phyloP scores from a whole-genome alignment of 2,888 invertebrate genomes.

The Cremastinae sp. region DNA sequence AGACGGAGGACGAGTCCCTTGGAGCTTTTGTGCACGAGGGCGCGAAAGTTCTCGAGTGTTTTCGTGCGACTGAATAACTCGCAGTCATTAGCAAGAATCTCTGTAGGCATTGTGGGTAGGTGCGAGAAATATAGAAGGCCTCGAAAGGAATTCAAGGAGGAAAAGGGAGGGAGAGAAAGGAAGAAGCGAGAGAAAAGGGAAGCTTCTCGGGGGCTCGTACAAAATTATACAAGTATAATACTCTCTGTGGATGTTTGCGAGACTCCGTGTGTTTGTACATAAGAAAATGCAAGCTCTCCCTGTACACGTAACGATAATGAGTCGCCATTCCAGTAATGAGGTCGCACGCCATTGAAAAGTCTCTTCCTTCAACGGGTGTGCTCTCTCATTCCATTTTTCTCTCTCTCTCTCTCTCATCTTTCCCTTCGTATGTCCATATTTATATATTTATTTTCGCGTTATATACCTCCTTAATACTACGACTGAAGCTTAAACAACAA shows the following conservation, averaged over 20 bases:
- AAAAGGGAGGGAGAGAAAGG: constrained; percentile 25
- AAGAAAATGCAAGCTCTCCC: constrained; percentile 70
- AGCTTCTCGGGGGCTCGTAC: constrained; percentile 42
- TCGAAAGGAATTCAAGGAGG: too few relatives aligned
- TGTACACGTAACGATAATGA: constrained; percentile 75
- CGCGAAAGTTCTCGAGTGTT: constrained; percentile 65
- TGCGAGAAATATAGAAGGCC: too few relatives aligned
- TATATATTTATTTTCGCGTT: constrained; percentile 8
- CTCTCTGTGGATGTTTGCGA: constrained; percentile 7
- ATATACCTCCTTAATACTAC: background rate
- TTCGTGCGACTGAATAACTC: constrained; percentile 75
- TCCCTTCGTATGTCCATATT: constrained; percentile 4
- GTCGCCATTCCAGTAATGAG: constrained; percentile 78
- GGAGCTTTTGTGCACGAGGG: too few relatives aligned
- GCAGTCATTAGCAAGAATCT: constrained; percentile 71
- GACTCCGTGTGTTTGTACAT: too few relatives aligned
- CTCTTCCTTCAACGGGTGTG: constrained; percentile 29
- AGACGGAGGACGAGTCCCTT: too few relatives aligned
- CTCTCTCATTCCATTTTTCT: background rate
- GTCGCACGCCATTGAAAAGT: constrained; percentile 75
- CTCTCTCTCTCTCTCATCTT: constrained; percentile 26
- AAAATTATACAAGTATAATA: constrained; percentile 54
- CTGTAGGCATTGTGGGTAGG: constrained; percentile 54
- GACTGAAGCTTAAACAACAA: constrained; percentile 61
- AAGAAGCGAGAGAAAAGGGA: constrained; percentile 30